Evolutionary conservation across 2,888 invertebrate genomes (phyloP).

Genomic region (Macrosoma leucophasiata): DNA sequence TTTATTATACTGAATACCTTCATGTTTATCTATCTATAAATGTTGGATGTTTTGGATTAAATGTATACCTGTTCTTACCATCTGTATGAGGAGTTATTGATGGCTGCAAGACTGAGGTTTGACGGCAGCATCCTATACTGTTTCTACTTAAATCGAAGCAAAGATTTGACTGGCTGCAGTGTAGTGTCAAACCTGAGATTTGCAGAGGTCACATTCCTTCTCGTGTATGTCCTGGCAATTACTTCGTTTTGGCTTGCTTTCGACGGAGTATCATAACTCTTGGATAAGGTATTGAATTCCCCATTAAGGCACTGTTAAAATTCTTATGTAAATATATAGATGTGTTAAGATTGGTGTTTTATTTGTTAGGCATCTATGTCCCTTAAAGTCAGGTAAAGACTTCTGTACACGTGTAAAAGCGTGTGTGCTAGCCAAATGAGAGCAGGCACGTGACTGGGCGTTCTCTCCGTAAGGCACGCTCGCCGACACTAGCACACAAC

Average conservation of each 20-base stretch:
- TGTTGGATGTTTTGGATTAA: slow-evolving; percentile 38
- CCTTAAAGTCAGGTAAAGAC: too few relatives aligned
- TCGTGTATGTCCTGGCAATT: slow-evolving; percentile 51
- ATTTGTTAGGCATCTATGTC: too few relatives aligned
- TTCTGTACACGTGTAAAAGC: too few relatives aligned
- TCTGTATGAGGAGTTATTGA: slow-evolving; percentile 39
- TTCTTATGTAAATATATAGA: slow-evolving; percentile 75
- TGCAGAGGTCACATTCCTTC: slow-evolving; percentile 44
- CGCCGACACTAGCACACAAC: too few relatives aligned
- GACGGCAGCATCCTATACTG: slow-evolving; percentile 68
- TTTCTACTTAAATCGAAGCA: slow-evolving; percentile 54
- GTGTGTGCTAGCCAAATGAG: too few relatives aligned
- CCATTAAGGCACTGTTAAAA: slow-evolving; percentile 70
- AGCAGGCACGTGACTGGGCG: too few relatives aligned
- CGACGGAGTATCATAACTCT: slow-evolving; percentile 54
- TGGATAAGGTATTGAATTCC: slow-evolving; percentile 47
- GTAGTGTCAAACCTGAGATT: slow-evolving; percentile 46
- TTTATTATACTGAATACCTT: slow-evolving; percentile 34
- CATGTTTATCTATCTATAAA: slow-evolving; percentile 31
- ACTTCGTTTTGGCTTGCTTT: slow-evolving; percentile 53
- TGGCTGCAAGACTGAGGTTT: slow-evolving; percentile 38
- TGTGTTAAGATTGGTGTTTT: slow-evolving; percentile 65
- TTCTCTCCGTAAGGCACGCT: too few relatives aligned
- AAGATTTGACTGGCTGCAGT: slow-evolving; percentile 64
- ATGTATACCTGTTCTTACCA: slow-evolving; percentile 33